These are phyloP conservation scores for Bugulina stolonifera DNA, from an alignment of 2,888 invertebrate genomes.

Conservation along the genomic window DNA sequence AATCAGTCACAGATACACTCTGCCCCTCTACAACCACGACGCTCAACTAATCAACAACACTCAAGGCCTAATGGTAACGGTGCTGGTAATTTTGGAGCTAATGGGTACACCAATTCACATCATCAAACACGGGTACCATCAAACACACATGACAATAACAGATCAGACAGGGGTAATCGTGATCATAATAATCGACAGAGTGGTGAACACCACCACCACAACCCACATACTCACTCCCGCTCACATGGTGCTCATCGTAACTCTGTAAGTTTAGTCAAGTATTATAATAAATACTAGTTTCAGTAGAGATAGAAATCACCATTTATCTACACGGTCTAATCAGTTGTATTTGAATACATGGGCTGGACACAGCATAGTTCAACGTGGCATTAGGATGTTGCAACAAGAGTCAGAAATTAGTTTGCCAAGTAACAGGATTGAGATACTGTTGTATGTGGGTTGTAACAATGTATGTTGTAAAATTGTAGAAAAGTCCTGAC, in stretches of 20 bases:
- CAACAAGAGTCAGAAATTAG: too few relatives aligned
- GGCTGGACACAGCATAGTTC: too few relatives aligned
- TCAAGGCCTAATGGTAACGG: neutral
- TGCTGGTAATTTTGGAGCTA: neutral
- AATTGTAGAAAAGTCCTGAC: constrained; percentile 22
- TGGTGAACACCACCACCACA: neutral
- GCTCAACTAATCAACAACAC: constrained; percentile 6
- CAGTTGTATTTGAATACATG: too few relatives aligned
- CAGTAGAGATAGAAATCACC: too few relatives aligned
- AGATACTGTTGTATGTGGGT: too few relatives aligned
- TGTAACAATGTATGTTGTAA: too few relatives aligned
- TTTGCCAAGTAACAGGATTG: too few relatives aligned
- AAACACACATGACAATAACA: neutral
- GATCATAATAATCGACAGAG: neutral
- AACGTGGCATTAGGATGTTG: too few relatives aligned
- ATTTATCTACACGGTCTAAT: too few relatives aligned
- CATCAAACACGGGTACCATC: neutral
- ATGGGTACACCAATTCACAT: neutral
- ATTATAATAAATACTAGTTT: too few relatives aligned
- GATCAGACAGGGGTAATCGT: neutral
- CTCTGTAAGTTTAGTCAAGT: constrained; percentile 15
- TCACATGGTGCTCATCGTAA: constrained; percentile 15
- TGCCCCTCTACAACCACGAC: neutral
- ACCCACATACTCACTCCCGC: neutral
- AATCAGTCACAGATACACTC: neutral